Percentiles rank a stretch among this genome's conserved stretches.
phyloP scores from a whole-genome alignment of 2,797 vertebrate species.

The Lophius americanus region DNA sequence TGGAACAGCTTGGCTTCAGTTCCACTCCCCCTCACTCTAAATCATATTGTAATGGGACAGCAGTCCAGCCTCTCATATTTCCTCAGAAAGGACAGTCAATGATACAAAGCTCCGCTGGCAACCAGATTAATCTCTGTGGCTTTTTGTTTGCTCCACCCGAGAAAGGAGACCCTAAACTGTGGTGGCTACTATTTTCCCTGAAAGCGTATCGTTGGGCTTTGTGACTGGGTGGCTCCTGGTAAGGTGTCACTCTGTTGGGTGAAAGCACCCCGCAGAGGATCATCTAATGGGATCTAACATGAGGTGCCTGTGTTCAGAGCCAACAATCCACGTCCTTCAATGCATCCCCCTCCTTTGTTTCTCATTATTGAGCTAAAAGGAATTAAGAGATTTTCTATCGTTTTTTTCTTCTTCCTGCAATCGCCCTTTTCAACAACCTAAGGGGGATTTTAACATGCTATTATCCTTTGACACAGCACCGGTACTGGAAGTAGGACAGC shows the following conservation, averaged over 20 bases:
- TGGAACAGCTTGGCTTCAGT: slow-evolving; percentile 75
- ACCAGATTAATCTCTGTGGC: slow-evolving; percentile 75
- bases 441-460: slow-evolving; percentile 82
- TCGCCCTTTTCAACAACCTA: slow-evolving; percentile 77
- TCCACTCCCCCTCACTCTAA: slow-evolving; percentile 74
- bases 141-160: slow-evolving; percentile 77
- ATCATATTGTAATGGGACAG: slow-evolving; percentile 75
- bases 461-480: slow-evolving; percentile 79
- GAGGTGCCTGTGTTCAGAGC: slow-evolving; percentile 54
- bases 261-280: slow-evolving; percentile 53
- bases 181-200: slow-evolving; percentile 74
- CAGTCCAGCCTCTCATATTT: slow-evolving; percentile 73
- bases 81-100: slow-evolving; percentile 75
- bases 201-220: slow-evolving; percentile 70
- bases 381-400: slow-evolving; percentile 76
- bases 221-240: slow-evolving; percentile 72
- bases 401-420: slow-evolving; percentile 56
- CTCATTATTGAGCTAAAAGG: slow-evolving; percentile 72
- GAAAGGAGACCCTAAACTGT: slow-evolving; percentile 78
- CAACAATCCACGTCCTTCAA: slow-evolving; percentile 53
- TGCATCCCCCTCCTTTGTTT: slow-evolving; percentile 59
- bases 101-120: slow-evolving; percentile 78
- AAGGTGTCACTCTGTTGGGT: slow-evolving; percentile 44
- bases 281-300: slow-evolving; percentile 64
- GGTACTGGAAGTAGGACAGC: slow-evolving; percentile 68